Conservation (phyloP, 2,888 invertebrate genomes). For the Agrochola lychnidis region DNA sequence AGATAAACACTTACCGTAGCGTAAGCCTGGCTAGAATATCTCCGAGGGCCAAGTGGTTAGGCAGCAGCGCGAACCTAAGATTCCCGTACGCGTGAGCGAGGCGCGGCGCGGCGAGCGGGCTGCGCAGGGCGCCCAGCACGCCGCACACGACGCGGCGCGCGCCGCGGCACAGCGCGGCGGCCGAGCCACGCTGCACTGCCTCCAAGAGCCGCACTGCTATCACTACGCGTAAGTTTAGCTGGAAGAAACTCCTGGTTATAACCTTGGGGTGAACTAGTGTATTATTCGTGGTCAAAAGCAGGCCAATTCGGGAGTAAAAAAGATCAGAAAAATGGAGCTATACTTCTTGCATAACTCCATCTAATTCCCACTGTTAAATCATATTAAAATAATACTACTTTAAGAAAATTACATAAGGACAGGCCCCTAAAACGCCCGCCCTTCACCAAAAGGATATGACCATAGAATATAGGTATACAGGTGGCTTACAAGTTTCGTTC, state of each 20-base stretch:
- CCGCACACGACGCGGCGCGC: constrained; percentile 78
- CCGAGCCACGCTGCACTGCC: constrained; percentile 86
- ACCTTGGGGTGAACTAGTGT: not conserved
- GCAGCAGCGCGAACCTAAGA: constrained; percentile 88
- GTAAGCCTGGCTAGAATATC: constrained; percentile 93
- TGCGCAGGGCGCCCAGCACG: constrained; percentile 92
- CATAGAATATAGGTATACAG: too few species aligned
- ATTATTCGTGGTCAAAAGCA: not conserved
- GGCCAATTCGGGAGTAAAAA: not conserved
- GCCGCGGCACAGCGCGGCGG: constrained; percentile 76
- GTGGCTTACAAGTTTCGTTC: too few species aligned
- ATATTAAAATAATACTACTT: not conserved
- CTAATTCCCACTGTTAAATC: not conserved
- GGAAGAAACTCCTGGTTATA: constrained; percentile 7
- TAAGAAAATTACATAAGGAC: too few species aligned
- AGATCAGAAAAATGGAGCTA: not conserved
- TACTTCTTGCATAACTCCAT: not conserved
- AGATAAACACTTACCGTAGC: constrained; percentile 87
- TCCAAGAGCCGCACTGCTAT: constrained; percentile 87
- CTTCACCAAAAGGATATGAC: too few species aligned
- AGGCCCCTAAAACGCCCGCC: too few species aligned
- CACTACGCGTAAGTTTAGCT: constrained; percentile 80
- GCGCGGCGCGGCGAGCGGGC: constrained; percentile 94
- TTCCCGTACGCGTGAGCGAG: constrained; percentile 88
- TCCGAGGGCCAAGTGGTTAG: constrained; percentile 85